Evolutionary conservation across 1,140 invertebrate genomes (phyloP).

Genomic region (Hydropsyche tenuis): DNA sequence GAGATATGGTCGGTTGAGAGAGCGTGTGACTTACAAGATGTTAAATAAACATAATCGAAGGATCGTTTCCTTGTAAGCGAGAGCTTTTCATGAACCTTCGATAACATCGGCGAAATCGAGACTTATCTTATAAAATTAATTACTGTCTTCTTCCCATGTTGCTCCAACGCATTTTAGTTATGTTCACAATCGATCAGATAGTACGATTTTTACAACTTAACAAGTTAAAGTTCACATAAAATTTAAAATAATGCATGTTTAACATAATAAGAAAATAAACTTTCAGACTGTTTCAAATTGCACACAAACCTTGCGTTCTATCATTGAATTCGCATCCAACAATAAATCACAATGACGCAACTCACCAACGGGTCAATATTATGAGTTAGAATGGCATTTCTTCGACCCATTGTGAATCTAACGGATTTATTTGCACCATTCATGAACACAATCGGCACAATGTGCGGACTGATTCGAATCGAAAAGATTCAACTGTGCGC

Average conservation of each 20-base stretch:
- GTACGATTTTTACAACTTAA: no score
- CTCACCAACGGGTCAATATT: conserved; percentile 1
- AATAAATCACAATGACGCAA: neutral
- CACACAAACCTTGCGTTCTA: no score
- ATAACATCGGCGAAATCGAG: conserved; percentile 3
- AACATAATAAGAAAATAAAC: no score
- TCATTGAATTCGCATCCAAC: neutral
- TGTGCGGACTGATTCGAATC: neutral
- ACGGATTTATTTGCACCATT: conserved; percentile 13
- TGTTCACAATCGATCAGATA: no score
- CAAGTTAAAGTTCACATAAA: no score
- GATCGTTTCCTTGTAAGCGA: conserved; percentile 2
- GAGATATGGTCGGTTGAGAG: conserved; percentile 14
- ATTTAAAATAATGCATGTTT: no score
- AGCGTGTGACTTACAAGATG: conserved; percentile 13
- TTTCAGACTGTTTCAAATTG: no score
- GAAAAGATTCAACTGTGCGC: neutral
- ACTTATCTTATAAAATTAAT: neutral
- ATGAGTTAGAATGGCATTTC: neutral
- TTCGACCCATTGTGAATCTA: neutral
- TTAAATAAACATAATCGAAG: conserved; percentile 18
- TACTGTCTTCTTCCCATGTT: neutral
- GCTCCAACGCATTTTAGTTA: no score
- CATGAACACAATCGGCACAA: neutral
- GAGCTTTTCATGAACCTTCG: neutral